Evolutionary conservation across 2,113 vertebrate species (phyloP).

Genomic region (Himantopus leucocephalus): DNA sequence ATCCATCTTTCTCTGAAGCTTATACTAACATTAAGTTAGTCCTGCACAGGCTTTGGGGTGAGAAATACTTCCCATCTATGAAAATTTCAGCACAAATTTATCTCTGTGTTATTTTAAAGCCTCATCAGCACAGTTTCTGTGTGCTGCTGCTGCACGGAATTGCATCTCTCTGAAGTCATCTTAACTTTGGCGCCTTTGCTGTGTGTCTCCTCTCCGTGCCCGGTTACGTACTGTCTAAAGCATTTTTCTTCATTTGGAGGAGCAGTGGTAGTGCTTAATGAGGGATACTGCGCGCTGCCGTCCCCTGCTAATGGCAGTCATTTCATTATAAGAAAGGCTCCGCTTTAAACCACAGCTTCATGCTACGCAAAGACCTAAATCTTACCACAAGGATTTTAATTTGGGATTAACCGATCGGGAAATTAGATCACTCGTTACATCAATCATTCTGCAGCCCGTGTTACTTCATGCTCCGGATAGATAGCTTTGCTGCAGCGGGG

Average conservation of each 20-base stretch:
- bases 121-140: neutral
- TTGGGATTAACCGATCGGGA: slow-evolving; percentile 35
- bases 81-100: neutral
- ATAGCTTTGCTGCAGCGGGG: neutral
- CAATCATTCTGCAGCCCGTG: neutral
- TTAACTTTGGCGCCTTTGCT: neutral
- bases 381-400: slow-evolving; percentile 1
- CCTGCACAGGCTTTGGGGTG: neutral
- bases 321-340: neutral
- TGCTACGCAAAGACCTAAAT: neutral
- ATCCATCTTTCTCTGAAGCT: neutral
- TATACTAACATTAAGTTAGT: neutral
- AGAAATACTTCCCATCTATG: neutral
- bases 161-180: neutral
- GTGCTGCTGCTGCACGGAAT: neutral
- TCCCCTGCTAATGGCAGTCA: neutral
- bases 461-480: neutral
- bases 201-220: neutral
- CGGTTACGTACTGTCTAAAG: fast-evolving
- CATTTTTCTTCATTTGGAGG: neutral
- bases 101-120: neutral
- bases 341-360: neutral
- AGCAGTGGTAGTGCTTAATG: neutral
- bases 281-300: neutral
- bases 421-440: neutral